Conservation (phyloP, 2,888 invertebrate genomes). For the Synergus gifuensis region DNA sequence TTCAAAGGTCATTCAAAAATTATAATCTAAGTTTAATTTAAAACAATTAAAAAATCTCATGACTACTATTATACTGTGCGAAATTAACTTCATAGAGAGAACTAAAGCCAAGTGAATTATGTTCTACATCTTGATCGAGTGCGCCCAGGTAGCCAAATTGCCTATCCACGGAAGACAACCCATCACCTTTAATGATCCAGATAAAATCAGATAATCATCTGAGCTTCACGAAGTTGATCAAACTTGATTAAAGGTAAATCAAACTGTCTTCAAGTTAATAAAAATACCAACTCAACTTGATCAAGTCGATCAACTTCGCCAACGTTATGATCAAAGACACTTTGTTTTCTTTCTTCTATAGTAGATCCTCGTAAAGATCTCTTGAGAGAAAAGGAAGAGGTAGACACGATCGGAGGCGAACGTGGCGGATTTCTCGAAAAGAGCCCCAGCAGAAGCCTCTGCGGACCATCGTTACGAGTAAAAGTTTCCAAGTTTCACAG, state of each 20-base stretch:
- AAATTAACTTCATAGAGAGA: constrained; percentile 32
- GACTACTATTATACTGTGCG: neutral
- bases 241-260: neutral
- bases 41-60: neutral
- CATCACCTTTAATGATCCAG: neutral
- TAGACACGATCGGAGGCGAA: neutral
- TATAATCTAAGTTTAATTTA: no score
- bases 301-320: neutral
- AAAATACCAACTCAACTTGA: neutral
- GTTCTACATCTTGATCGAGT: constrained; percentile 47
- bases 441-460: constrained; percentile 58
- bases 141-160: constrained; percentile 1
- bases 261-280: neutral
- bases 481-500: constrained; percentile 66
- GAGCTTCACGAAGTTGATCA: neutral
- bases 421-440: constrained; percentile 57
- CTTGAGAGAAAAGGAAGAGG: neutral
- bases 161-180: neutral
- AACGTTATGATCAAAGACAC: constrained; percentile 12
- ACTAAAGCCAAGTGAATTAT: constrained; percentile 46
- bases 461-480: constrained; percentile 63
- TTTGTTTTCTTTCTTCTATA: neutral
- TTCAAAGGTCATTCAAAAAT: no score
- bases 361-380: constrained; percentile 27
- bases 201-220: neutral